These are phyloP conservation scores for Pristionchus mayeri DNA, from an alignment of 2,888 invertebrate species.

Conservation along the genomic window DNA sequence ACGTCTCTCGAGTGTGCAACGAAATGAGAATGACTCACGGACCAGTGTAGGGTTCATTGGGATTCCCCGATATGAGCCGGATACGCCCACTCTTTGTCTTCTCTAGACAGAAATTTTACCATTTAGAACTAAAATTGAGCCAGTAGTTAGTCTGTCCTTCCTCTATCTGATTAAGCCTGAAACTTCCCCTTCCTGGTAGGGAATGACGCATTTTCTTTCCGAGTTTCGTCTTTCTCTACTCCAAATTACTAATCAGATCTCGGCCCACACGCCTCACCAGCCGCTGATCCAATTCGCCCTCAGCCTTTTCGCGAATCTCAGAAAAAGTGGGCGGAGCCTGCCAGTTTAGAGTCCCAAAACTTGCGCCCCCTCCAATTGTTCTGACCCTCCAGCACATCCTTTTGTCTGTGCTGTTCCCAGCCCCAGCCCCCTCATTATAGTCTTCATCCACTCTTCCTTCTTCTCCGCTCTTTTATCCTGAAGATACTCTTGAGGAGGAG, in stretches of 20 bases:
- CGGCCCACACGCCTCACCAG: background rate
- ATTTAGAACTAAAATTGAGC: too few species aligned
- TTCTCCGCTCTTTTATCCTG: constrained; percentile 35
- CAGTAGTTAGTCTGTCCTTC: too few species aligned
- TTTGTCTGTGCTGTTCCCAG: constrained; percentile 19
- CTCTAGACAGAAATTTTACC: background rate
- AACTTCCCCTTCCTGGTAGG: constrained; percentile 1
- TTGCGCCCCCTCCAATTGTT: background rate
- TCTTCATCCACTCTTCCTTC: background rate
- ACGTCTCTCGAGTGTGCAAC: background rate
- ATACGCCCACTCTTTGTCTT: too few species aligned
- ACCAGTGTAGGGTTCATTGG: background rate
- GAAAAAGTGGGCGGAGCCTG: constrained; percentile 17
- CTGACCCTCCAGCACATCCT: background rate
- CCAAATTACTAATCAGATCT: background rate
- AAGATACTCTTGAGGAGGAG: constrained; percentile 29
- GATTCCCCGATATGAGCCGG: too few species aligned
- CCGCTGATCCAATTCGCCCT: background rate
- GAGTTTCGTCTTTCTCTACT: background rate
- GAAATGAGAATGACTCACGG: background rate
- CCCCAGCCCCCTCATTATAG: background rate
- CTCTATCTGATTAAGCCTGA: background rate
- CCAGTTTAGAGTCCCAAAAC: background rate
- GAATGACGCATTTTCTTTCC: background rate
- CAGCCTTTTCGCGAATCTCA: background rate